Evolutionary conservation across 1,140 invertebrate species (phyloP).

Genomic region (Orius insidiosus): DNA sequence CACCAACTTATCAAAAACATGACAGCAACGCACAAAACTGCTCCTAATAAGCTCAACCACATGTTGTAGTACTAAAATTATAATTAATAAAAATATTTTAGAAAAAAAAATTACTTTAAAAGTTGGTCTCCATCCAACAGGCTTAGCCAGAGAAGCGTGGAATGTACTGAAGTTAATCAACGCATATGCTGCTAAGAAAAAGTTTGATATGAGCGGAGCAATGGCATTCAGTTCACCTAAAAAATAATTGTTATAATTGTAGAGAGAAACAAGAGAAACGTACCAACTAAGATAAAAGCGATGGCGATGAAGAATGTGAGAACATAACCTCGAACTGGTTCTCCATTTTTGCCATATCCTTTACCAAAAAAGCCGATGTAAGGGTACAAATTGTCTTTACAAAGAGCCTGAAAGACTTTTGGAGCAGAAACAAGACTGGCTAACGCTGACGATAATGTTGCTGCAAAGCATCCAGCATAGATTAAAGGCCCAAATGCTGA

Average conservation of each 20-base stretch:
- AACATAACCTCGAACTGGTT: slow-evolving; percentile 84
- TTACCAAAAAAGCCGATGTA: slow-evolving; percentile 84
- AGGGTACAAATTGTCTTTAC: slow-evolving; percentile 88
- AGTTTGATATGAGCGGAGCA: slow-evolving; percentile 88
- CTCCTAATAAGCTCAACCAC: slow-evolving; percentile 80
- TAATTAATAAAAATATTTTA: background rate
- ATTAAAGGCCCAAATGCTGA: slow-evolving; percentile 82
- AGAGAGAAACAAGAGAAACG: slow-evolving; percentile 20
- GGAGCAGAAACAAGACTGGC: slow-evolving; percentile 93
- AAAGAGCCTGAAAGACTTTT: slow-evolving; percentile 73
- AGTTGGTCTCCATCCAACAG: slow-evolving; percentile 71
- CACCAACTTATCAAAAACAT: slow-evolving; percentile 94
- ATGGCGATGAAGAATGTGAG: slow-evolving; percentile 77
- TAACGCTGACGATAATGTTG: slow-evolving; percentile 86
- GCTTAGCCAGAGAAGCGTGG: slow-evolving; percentile 69
- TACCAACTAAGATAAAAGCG: slow-evolving; percentile 77
- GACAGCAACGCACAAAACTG: slow-evolving; percentile 76
- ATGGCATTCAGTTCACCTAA: slow-evolving; percentile 73
- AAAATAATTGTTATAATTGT: slow-evolving; percentile 23
- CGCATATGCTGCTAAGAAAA: slow-evolving; percentile 89
- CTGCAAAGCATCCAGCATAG: slow-evolving; percentile 91
- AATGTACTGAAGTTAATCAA: slow-evolving; percentile 95
- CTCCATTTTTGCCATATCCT: slow-evolving; percentile 81
- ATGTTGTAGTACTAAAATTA: slow-evolving; percentile 77
- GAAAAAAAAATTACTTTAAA: slow-evolving; percentile 45